phyloP scores from a whole-genome alignment of 2,888 invertebrate genomes.

The Rosalia funebris region DNA sequence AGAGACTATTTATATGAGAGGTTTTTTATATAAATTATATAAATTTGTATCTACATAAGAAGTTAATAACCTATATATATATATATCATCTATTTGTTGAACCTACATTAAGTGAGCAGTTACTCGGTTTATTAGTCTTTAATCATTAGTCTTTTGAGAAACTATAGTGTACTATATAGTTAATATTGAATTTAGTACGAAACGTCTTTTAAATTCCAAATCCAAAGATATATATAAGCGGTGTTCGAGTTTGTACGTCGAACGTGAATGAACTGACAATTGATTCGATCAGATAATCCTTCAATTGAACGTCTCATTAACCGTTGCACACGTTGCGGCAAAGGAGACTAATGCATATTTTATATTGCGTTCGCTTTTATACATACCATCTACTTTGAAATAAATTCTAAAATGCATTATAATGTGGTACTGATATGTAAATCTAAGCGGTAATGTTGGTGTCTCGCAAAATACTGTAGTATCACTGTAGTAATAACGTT shows the following conservation, averaged over 20 bases:
- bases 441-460: no score
- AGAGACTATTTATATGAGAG: no score
- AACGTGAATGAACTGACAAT: slow-evolving; percentile 22
- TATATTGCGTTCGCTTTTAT: background rate
- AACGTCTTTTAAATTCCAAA: slow-evolving; percentile 11
- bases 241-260: slow-evolving; percentile 10
- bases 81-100: background rate
- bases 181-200: slow-evolving; percentile 20
- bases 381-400: no score
- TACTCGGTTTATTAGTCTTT: slow-evolving; percentile 10
- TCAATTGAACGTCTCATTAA: slow-evolving; percentile 18
- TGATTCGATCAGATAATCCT: slow-evolving; percentile 1
- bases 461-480: no score
- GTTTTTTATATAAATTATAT: no score
- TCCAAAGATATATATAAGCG: slow-evolving; percentile 17
- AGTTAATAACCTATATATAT: no score
- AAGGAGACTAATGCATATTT: background rate
- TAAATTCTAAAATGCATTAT: no score
- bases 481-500: no score
- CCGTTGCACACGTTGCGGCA: background rate
- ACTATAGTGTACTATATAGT: slow-evolving; percentile 2
- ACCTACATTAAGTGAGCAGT: background rate
- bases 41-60: no score
- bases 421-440: no score
- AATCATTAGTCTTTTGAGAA: slow-evolving; percentile 14